Percentiles rank a stretch among this genome's conserved stretches.
Evolutionary conservation across 2,113 vertebrate genomes (phyloP).

Genomic region (Mustela nigripes): DNA sequence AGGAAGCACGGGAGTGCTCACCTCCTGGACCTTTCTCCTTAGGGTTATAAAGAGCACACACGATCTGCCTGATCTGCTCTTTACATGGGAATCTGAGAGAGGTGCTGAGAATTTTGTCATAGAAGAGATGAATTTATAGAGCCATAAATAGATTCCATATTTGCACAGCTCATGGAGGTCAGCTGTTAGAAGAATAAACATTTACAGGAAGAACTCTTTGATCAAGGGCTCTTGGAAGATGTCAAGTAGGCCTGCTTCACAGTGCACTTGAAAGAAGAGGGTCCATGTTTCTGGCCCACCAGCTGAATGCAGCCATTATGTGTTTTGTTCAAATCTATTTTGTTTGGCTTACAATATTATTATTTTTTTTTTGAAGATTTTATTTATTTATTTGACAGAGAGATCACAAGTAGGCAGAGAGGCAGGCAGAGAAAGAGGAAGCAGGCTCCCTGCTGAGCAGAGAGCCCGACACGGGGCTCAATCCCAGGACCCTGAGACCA

Average conservation of each 20-base stretch:
- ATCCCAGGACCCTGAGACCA: too few species aligned
- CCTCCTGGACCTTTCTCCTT: not conserved
- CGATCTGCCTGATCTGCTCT: not conserved
- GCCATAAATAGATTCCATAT: not conserved
- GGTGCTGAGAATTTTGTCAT: not conserved
- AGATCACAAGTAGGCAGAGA: too few species aligned
- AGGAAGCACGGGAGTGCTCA: not conserved
- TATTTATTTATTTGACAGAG: too few species aligned
- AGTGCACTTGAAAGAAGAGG: not conserved
- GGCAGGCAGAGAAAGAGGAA: too few species aligned
- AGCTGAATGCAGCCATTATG: not conserved
- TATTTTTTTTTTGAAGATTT: not conserved
- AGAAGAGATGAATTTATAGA: not conserved
- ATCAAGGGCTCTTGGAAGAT: not conserved
- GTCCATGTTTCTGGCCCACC: not conserved
- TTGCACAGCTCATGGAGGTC: not conserved
- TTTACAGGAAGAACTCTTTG: not conserved
- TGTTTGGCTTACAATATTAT: slow-evolving; percentile 8
- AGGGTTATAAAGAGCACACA: not conserved
- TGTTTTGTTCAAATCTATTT: slow-evolving; percentile 23
- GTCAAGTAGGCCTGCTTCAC: not conserved
- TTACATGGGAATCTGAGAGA: not conserved
- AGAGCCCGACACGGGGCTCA: too few species aligned
- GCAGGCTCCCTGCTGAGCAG: too few species aligned
- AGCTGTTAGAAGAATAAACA: not conserved